A percentile compares a stretch with the other conserved stretches of the same genome.
Evolutionary conservation across 2,113 vertebrate species (phyloP).

Genomic region (Tricholaema leucomelas): DNA sequence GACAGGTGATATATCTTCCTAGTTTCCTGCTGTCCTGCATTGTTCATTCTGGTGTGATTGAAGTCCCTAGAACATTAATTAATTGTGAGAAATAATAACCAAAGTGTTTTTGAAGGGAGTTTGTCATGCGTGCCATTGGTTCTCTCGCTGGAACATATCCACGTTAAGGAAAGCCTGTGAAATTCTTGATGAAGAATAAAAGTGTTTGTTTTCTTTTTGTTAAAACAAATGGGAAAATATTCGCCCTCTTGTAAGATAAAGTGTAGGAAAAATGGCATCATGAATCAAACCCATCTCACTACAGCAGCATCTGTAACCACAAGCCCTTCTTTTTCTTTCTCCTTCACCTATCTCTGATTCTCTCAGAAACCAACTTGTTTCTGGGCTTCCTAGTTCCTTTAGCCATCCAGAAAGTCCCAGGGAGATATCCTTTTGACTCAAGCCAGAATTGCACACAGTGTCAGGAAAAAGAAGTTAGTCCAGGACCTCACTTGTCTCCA

Average conservation of each 20-base stretch:
- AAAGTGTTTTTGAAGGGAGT: not conserved
- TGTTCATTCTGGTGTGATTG: rapidly evolving
- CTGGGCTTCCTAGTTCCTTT: not conserved
- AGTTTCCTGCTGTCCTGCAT: not conserved
- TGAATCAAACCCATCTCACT: not conserved
- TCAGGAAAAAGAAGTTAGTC: not conserved
- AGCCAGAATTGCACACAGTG: not conserved
- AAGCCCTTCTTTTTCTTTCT: not conserved
- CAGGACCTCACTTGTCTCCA: not conserved
- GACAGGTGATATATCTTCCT: not conserved
- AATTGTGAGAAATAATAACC: not conserved
- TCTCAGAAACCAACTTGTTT: not conserved
- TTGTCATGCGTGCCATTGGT: not conserved
- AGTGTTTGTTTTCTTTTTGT: slow-evolving; percentile 19
- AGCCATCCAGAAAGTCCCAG: not conserved
- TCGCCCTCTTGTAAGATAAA: slow-evolving; percentile 5
- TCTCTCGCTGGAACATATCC: not conserved
- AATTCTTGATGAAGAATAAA: slow-evolving; percentile 1
- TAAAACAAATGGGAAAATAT: not conserved
- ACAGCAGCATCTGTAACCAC: not conserved
- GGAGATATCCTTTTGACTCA: not conserved
- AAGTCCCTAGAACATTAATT: not conserved
- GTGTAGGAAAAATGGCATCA: slow-evolving; percentile 10
- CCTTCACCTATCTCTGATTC: not conserved
- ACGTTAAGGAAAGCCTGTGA: not conserved